Evolutionary conservation across 2,888 invertebrate species (phyloP), one percentile per base, ranked within the genome.

Genomic region (Trachelus stipa): DNA sequence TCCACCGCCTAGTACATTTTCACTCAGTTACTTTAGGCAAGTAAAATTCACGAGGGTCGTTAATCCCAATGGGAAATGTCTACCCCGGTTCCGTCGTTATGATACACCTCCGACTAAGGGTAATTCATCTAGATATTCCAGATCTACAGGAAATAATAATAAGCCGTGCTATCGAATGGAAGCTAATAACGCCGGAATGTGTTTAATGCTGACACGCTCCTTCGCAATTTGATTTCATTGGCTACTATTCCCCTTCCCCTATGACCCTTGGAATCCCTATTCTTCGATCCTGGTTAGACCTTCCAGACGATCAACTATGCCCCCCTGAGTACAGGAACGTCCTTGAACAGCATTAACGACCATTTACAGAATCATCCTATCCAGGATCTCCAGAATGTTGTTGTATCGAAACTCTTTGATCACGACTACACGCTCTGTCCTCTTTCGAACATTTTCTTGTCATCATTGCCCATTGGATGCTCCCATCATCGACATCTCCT

Each of bases 331-430:
- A 56, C 40, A 56, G 40, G 40, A 83, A 83, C 86, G 86, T 88
- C 88, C 88, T 89, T 88, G 88, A 85, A 83, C 85, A 85, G 87
- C 86, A 88, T 89, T 88, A 88, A 88, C 87, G 88, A 89, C 88
- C 89, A 89, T 88, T 89, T 87, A 85, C 85, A 87, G 85, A 87
- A 89, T 89, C 89, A 87, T 85, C 85, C 85, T 83, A 84, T 86
- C 33, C 71, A 71, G 71, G 34, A 31, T 23, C 31, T 34, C 31
- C 31, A 31, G 31, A 31, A 12, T 31, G 23, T 56, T 23, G 56
- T 9, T 9, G 9, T 23, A 56, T 23, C 23, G 56, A 56, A 56
- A 23, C 2, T 23, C 56, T 56, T 56, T 56, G 56, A 15, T 23
- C 15, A 2, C 2, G 6, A 23, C 15, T 23, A 9, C 6, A 0